Percentiles rank a stretch among this genome's conserved stretches.
phyloP scores from a whole-genome alignment of 2,113 vertebrate species.

The Microcebus griseorufus region DNA sequence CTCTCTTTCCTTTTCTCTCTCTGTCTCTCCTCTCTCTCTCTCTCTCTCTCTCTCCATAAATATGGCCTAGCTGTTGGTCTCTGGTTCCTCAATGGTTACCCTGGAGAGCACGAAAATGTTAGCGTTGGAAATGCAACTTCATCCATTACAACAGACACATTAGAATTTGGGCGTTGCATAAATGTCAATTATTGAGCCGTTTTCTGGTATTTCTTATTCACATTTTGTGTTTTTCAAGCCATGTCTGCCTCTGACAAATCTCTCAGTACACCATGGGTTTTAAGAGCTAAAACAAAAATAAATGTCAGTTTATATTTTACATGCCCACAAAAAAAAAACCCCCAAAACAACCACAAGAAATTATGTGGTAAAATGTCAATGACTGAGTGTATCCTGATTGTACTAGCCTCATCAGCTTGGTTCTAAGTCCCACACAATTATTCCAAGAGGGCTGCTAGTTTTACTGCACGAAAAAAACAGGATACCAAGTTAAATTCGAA shows the following conservation, averaged over 20 bases:
- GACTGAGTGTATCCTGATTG: not conserved
- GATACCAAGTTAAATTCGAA: not conserved
- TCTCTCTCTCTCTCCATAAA: too few relatives aligned
- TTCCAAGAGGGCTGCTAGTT: not conserved
- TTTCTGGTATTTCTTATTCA: conserved; percentile 15
- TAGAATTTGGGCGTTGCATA: not conserved
- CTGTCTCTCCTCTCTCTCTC: too few relatives aligned
- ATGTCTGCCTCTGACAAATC: not conserved
- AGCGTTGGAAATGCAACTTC: not conserved
- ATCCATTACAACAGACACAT: not conserved
- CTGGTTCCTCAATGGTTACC: not conserved
- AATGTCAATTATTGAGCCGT: not conserved
- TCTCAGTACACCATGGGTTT: not conserved
- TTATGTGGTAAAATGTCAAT: not conserved
- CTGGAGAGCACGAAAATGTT: not conserved
- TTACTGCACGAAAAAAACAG: not conserved
- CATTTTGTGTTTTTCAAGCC: not conserved
- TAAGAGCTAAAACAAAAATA: conserved; percentile 26
- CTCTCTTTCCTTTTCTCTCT: too few relatives aligned
- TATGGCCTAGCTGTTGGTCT: not conserved
- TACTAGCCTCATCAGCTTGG: not conserved
- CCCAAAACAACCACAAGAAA: too few relatives aligned
- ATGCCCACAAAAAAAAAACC: not conserved
- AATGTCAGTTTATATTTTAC: not conserved
- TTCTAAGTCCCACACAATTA: not conserved